phyloP scores from a whole-genome alignment of 2,888 invertebrate genomes.

The Lasius fuliginosus region DNA sequence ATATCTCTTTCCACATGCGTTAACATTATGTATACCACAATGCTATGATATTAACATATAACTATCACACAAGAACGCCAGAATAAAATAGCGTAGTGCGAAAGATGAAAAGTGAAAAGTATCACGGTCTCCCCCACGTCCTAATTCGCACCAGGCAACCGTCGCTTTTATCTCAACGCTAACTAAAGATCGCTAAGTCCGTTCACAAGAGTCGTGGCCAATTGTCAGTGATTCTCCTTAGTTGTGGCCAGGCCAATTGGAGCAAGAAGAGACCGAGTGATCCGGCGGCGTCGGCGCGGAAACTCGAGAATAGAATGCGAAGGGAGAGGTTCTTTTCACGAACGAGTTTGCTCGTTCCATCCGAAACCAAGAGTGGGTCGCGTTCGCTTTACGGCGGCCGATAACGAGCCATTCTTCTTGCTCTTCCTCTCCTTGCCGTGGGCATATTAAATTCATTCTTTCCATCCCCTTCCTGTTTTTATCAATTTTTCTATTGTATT shows the following conservation, averaged over 20 bases:
- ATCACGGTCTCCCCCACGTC: slow-evolving; percentile 49
- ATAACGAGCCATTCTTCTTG: slow-evolving; percentile 50
- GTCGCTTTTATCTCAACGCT: slow-evolving; percentile 49
- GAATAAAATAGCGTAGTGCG: slow-evolving; percentile 27
- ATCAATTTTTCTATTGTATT: neutral
- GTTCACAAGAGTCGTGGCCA: slow-evolving; percentile 1
- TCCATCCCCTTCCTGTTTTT: neutral
- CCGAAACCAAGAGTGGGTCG: slow-evolving; percentile 83
- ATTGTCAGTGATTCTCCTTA: slow-evolving; percentile 21
- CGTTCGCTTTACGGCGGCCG: slow-evolving; percentile 15
- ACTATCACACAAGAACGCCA: neutral
- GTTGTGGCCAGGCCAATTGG: slow-evolving; percentile 51
- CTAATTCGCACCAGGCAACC: slow-evolving; percentile 43
- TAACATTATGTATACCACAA: neutral
- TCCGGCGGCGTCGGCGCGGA: slow-evolving; percentile 38
- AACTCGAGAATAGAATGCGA: slow-evolving; percentile 39
- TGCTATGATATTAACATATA: neutral
- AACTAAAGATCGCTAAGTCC: slow-evolving; percentile 15
- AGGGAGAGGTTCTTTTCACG: slow-evolving; percentile 48
- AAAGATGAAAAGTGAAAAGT: slow-evolving; percentile 56
- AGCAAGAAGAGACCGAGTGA: slow-evolving; percentile 57
- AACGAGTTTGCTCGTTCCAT: slow-evolving; percentile 38
- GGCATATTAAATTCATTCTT: neutral
- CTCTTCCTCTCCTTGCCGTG: neutral
- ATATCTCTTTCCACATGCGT: neutral